phyloP scores from a whole-genome alignment of 2,888 invertebrate genomes.

The Cosmorhoe ocellata region DNA sequence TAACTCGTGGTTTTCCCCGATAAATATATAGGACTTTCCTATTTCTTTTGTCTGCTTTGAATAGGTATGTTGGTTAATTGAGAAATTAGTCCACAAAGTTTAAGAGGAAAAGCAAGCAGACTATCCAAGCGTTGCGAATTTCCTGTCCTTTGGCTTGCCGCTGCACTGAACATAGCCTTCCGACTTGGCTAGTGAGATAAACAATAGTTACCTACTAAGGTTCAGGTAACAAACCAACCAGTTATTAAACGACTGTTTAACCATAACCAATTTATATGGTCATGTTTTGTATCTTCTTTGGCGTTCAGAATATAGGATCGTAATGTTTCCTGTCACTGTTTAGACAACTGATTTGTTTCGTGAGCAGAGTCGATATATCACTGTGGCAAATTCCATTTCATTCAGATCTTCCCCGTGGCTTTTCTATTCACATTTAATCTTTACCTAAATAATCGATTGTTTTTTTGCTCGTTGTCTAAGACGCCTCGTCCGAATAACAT shows the following conservation, averaged over 20 bases:
- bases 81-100: conserved; percentile 1
- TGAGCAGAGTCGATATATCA: no score
- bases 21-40: background rate
- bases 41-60: background rate
- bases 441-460: no score
- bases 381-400: no score
- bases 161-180: conserved; percentile 14
- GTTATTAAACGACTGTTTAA: background rate
- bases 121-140: conserved; percentile 5
- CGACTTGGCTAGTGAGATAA: conserved; percentile 2
- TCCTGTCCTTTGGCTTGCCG: conserved; percentile 15
- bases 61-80: background rate
- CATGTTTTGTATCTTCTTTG: no score
- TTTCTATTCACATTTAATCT: no score
- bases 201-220: background rate
- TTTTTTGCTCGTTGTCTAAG: no score
- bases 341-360: no score
- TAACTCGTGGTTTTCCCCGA: background rate
- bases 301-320: no score
- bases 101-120: conserved; percentile 6
- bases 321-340: no score
- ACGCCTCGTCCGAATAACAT: no score
- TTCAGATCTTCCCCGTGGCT: no score
- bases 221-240: background rate
- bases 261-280: background rate